Evolutionary conservation across 1,140 invertebrate species (phyloP).

Genomic region (Acyrthosiphon pisum): DNA sequence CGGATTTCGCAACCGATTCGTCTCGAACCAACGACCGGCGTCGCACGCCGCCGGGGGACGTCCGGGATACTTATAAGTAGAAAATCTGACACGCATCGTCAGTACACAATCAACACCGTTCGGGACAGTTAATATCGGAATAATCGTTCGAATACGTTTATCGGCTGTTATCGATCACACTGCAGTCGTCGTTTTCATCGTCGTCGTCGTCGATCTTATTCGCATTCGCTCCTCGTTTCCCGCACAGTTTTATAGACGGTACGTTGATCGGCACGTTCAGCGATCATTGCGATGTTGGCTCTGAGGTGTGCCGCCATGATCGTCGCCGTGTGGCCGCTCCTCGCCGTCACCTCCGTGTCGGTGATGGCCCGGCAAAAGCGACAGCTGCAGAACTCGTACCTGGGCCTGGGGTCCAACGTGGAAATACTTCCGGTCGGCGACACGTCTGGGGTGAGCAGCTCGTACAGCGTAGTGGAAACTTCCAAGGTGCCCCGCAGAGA

Average conservation of each 20-base stretch:
- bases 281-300: neutral
- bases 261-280: neutral
- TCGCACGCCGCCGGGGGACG: conserved; percentile 3
- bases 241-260: neutral
- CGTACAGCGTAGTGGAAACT: conserved; percentile 57
- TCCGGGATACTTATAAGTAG: conserved; percentile 47
- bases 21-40: conserved; percentile 16
- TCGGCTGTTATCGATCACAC: too few species aligned
- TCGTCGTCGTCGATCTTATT: neutral
- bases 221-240: neutral
- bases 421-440: conserved; percentile 45
- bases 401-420: conserved; percentile 24
- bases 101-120: neutral
- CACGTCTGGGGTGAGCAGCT: conserved; percentile 43
- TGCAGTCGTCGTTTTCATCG: neutral
- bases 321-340: neutral
- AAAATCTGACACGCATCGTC: conserved; percentile 46
- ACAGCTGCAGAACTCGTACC: conserved; percentile 21
- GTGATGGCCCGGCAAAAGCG: neutral
- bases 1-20: conserved; percentile 52
- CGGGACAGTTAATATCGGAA: neutral
- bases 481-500: conserved; percentile 24
- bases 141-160: neutral
- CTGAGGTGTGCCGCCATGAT: neutral
- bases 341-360: neutral